These are phyloP conservation scores for Leptopilina syphax DNA, from an alignment of 2,888 invertebrate species.

Conservation along the genomic window DNA sequence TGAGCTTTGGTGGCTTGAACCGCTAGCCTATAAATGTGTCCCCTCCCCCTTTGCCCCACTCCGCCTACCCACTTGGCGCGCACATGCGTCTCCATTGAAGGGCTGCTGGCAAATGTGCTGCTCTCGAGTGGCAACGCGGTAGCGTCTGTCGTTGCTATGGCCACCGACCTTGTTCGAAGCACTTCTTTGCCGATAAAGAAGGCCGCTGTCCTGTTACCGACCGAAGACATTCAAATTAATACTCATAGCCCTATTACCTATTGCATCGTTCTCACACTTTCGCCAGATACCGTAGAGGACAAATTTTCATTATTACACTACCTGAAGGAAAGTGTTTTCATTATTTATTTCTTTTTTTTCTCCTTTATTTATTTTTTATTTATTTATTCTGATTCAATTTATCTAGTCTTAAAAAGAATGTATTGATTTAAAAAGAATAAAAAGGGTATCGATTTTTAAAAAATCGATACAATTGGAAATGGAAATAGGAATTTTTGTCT, in stretches of 20 bases:
- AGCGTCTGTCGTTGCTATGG: conserved; percentile 51
- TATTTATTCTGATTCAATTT: too few relatives aligned
- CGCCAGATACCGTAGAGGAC: too few relatives aligned
- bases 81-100: conserved; percentile 13
- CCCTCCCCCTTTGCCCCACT: too few relatives aligned
- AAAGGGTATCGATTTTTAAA: too few relatives aligned
- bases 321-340: too few relatives aligned
- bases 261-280: not conserved
- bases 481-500: too few relatives aligned
- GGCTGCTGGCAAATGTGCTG: conserved; percentile 20
- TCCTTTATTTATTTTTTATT: too few relatives aligned
- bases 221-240: conserved; percentile 12
- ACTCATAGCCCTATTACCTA: not conserved
- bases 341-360: too few relatives aligned
- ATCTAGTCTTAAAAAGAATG: too few relatives aligned
- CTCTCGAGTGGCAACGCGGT: conserved; percentile 17
- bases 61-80: not conserved
- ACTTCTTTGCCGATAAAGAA: conserved; percentile 29
- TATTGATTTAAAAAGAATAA: too few relatives aligned
- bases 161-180: conserved; percentile 54
- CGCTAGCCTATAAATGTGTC: conserved; percentile 26
- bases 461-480: too few relatives aligned
- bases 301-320: too few relatives aligned
- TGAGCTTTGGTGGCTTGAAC: conserved; percentile 14
- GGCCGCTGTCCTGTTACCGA: conserved; percentile 17